Evolutionary conservation across 2,888 invertebrate genomes (phyloP).

Genomic region (Calameuta idolon): DNA sequence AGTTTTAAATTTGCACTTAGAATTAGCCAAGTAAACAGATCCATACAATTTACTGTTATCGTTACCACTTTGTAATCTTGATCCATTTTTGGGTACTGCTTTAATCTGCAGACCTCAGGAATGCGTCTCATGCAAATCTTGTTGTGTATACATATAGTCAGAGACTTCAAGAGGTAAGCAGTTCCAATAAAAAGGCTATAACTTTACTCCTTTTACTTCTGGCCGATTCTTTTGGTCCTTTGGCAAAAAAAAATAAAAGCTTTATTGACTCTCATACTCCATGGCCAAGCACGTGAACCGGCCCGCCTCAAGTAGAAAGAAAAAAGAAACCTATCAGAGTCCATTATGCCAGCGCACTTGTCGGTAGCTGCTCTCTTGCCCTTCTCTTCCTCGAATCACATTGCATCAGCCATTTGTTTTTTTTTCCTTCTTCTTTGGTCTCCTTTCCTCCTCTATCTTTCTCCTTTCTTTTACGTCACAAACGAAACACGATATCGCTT

Average conservation of each 20-base stretch:
- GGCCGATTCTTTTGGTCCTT: background rate
- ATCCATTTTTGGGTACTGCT: background rate
- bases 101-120: background rate
- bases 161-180: background rate
- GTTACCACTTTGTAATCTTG: background rate
- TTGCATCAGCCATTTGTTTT: slow-evolving; percentile 40
- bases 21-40: background rate
- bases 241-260: slow-evolving; percentile 31
- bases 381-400: slow-evolving; percentile 41
- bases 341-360: slow-evolving; percentile 48
- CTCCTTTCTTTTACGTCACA: slow-evolving; percentile 7
- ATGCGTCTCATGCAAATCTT: background rate
- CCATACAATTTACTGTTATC: background rate
- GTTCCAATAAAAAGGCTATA: background rate
- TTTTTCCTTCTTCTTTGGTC: slow-evolving; percentile 17
- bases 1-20: background rate
- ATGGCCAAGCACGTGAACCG: slow-evolving; percentile 26
- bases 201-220: background rate
- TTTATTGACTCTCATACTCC: slow-evolving; percentile 37
- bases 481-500: slow-evolving; percentile 19
- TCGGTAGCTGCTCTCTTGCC: slow-evolving; percentile 24
- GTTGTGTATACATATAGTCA: background rate
- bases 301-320: slow-evolving; percentile 13
- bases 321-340: slow-evolving; percentile 27
- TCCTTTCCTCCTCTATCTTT: slow-evolving; percentile 18